Evolutionary conservation across 2,113 vertebrate genomes (phyloP), one percentile per base, ranked within the genome.

Genomic region (Salvator merianae): DNA sequence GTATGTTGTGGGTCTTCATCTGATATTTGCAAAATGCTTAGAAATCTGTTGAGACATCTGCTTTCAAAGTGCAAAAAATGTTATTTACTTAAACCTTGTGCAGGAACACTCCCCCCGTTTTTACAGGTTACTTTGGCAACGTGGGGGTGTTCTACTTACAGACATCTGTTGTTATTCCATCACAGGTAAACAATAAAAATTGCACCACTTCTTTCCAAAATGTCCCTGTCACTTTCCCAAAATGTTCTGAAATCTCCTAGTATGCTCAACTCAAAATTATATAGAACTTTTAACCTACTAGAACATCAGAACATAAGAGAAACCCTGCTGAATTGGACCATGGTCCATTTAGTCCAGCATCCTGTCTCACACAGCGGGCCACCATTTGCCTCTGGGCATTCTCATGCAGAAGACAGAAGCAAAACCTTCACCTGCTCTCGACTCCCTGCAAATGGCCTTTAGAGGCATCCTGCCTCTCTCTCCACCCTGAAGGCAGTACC

Each of bases 51-150:
- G 16, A 73, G 55, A 20, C 76, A 76, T 69, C 68, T 89, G 16
- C 87, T 88, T 77, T 85, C 68, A 50, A 86, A 91, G 22, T 13
- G 1, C 8, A 88, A 91, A 88, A 69, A 50, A 84, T 77, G 53
- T 71, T 90, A 71, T 81, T 85, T 84, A 75, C 13, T 12, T n/a
- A 34, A 65, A 50, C 38, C 70, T 70, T 77, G 76, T 43, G n/a
- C 83, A 88, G 82, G 86, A 47, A 83, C 0, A 18, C 68, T 88
- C 13, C 84, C 86, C 83, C 22, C 32, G 69, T 65, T 88, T 84
- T 84, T 77, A 69, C 1, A 70, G 77, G 4, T 79, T 84, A 50
- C 71, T 88, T 86, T 85, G 72, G 7, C 80, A 91, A 83, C 73
- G 76, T 79, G 53, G 91, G 32, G 70, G 62, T 81, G 16, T 89